Percentiles rank a stretch among this genome's conserved stretches.
phyloP scores from a whole-genome alignment of 1,140 invertebrate genomes.

The Thaumatotibia leucotreta region DNA sequence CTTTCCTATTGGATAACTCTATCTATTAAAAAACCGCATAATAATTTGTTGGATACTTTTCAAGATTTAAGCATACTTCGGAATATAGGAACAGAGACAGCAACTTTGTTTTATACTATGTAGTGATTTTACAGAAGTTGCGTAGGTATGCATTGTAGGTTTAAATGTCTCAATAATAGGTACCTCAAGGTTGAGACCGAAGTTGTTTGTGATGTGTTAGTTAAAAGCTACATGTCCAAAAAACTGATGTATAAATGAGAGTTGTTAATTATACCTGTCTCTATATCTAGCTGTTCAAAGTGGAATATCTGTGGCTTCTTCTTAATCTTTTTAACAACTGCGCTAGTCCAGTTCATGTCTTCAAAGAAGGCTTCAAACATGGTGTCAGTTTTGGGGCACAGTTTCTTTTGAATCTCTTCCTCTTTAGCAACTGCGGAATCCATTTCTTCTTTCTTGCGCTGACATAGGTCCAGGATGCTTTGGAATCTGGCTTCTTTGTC shows the following conservation, averaged over 20 bases:
- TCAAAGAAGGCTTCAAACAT: conserved; percentile 58
- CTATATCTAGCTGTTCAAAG: conserved; percentile 65
- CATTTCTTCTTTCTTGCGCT: conserved; percentile 58
- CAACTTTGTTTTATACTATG: too few relatives aligned
- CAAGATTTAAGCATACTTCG: too few relatives aligned
- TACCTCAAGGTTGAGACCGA: too few relatives aligned
- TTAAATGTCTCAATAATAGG: too few relatives aligned
- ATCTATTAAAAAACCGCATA: too few relatives aligned
- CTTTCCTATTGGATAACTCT: too few relatives aligned
- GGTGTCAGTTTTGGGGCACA: conserved; percentile 52
- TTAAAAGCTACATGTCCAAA: too few relatives aligned
- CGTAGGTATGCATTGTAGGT: too few relatives aligned
- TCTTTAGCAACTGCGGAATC: conserved; percentile 36
- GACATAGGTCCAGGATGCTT: conserved; percentile 49
- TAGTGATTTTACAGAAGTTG: too few relatives aligned
- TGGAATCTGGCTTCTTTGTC: conserved; percentile 45
- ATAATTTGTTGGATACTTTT: too few relatives aligned
- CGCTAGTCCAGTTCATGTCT: conserved; percentile 55
- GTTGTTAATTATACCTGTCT: conserved; percentile 37
- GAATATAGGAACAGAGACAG: too few relatives aligned
- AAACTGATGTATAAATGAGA: neutral
- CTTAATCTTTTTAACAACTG: conserved; percentile 32
- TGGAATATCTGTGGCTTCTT: conserved; percentile 41
- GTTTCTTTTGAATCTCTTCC: conserved; percentile 49
- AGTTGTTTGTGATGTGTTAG: too few relatives aligned